Conservation (phyloP, 1,140 invertebrate genomes). For the Aphelenchoides besseyi region DNA sequence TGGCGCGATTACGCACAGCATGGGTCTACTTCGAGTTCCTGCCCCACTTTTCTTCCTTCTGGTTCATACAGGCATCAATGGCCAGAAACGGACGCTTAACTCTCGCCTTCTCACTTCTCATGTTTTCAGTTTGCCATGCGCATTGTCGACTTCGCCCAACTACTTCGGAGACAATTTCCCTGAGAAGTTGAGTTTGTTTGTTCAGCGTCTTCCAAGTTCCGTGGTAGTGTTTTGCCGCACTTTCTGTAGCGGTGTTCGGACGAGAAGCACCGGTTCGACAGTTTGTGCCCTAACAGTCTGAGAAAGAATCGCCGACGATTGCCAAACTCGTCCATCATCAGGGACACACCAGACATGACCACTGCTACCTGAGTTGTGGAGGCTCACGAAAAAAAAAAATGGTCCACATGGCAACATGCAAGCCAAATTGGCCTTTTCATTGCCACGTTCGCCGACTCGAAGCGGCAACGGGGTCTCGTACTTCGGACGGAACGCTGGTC, state of each 20-base stretch:
- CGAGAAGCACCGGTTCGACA: conserved; percentile 31
- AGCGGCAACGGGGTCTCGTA: conserved; percentile 16
- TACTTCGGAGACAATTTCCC: conserved; percentile 29
- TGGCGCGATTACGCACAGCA: conserved; percentile 21
- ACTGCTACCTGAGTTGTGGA: conserved; percentile 27
- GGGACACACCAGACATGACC: conserved; percentile 23
- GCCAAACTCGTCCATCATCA: conserved; percentile 20
- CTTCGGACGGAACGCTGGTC: background rate
- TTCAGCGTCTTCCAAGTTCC: background rate
- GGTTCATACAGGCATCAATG: conserved; percentile 5
- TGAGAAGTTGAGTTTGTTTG: conserved; percentile 12
- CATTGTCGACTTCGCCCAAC: conserved; percentile 19
- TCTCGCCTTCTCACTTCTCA: background rate
- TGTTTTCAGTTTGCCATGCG: conserved; percentile 17
- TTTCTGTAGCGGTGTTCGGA: background rate
- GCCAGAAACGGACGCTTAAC: conserved; percentile 8
- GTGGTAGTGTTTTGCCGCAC: conserved; percentile 28
- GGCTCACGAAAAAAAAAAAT: conserved; percentile 16
- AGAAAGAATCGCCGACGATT: conserved; percentile 21
- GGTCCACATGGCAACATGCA: conserved; percentile 25
- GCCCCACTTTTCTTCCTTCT: conserved; percentile 25
- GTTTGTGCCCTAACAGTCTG: conserved; percentile 30
- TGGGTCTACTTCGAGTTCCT: conserved; percentile 35
- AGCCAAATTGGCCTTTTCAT: conserved; percentile 33
- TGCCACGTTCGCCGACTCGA: conserved; percentile 33